A percentile compares a stretch with the other conserved stretches of the same genome.
Conservation (phyloP, 2,113 vertebrate species). For the Amblyopsis rosae region DNA sequence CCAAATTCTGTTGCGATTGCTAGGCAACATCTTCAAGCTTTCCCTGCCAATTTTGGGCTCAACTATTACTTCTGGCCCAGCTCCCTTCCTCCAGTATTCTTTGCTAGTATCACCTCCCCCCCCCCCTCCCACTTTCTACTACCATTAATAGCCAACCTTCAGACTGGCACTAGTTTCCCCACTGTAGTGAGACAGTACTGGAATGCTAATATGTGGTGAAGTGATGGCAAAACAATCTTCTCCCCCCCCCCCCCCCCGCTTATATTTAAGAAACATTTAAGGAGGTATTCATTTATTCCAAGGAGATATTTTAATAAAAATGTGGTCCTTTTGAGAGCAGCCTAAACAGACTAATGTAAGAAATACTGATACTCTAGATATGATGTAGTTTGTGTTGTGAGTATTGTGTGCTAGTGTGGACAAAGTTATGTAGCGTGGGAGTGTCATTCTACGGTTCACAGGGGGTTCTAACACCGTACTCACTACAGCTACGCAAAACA, state of each 20-base stretch:
- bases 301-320: too few species aligned
- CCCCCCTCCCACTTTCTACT: not conserved
- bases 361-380: not conserved
- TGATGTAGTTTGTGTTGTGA: constrained; percentile 27
- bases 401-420: constrained; percentile 33
- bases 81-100: not conserved
- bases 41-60: constrained; percentile 13
- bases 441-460: not conserved
- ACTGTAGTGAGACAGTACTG: not conserved
- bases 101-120: not conserved
- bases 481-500: constrained; percentile 83
- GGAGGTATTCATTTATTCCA: too few species aligned
- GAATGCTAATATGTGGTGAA: too few species aligned
- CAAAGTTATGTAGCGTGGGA: constrained; percentile 53
- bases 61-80: not conserved
- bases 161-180: constrained; percentile 6
- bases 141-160: not conserved
- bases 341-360: constrained; percentile 7
- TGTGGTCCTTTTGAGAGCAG: not conserved
- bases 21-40: constrained; percentile 38
- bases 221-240: too few species aligned
- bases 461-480: constrained; percentile 78
- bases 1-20: constrained; percentile 33
- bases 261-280: too few species aligned
- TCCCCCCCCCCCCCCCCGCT: too few species aligned